Base-by-base conservation (phyloP, 2,888 invertebrate genomes). In the Ochlodes sylvanus region DNA sequence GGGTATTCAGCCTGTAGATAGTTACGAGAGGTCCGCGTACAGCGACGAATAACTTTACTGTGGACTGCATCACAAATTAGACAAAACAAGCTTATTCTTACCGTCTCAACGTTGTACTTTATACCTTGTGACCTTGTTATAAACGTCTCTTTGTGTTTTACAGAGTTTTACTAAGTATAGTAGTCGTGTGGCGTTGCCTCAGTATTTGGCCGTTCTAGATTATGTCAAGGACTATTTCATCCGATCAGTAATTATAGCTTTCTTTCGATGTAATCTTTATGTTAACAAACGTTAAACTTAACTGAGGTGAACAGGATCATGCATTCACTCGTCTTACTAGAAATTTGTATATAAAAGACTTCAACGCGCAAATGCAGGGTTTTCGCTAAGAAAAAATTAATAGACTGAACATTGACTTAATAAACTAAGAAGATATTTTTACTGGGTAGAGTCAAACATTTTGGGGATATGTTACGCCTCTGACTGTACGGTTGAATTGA, bases 141-240 rank as follows among this genome's bases (percentile, higher is more conserved):
- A 79, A 73, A 75, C 71, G 61, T 55, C 47, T 52, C 63, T 71
- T 75, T 71, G 58, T 73, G 56, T 65, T 57, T 19, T 10, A 38
- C 44, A n/a, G 42, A 42, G 42, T 17, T 61, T 67, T 44, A 15
- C 38, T 47, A 61, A 42, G 67, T 67, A 55, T 61, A 67, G 61
- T 32, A 72, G 67, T 72, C 63, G 69, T 69, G 67, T 75, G 72
- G 68, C 70, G 75, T 73, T 75, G 73, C 85, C 79, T 80, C 85
- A 85, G 77, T 75, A 76, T 79, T 76, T 79, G 80, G 78, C 79
- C 77, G 87, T 82, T 85, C 86, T 83, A 89, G 88, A 85, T 55
- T 89, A 81, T 88, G 88, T 90, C 90, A 91, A 90, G 90, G 90
- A 88, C 87, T 77, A 78, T 84, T 84, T 81, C n/a, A n/a, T n/a